Percentiles rank a stretch among this genome's conserved stretches.
Conservation (phyloP, 2,797 vertebrate species). For the Channallabes apus region DNA sequence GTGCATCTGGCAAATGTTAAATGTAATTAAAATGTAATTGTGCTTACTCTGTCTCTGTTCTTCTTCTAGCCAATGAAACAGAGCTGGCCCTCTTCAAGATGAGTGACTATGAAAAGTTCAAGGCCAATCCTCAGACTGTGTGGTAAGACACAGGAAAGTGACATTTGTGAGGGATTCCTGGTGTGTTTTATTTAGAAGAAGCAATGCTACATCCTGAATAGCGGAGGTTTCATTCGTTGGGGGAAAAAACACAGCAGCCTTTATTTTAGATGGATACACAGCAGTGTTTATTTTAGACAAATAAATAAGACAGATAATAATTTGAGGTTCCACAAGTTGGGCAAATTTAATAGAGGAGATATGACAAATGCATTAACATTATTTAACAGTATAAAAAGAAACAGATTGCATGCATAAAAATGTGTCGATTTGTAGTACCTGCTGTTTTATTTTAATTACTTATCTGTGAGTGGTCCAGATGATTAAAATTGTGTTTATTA, state of each 20-base stretch:
- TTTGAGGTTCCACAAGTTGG: background rate
- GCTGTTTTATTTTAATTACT: constrained; percentile 29
- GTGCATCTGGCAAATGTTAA: too few relatives aligned
- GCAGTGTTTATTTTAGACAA: constrained; percentile 16
- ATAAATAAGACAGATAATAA: background rate
- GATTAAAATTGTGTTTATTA: constrained; percentile 18
- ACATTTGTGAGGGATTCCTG: background rate
- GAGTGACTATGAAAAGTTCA: constrained; percentile 85
- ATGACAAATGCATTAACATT: background rate
- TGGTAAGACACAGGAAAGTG: constrained; percentile 62
- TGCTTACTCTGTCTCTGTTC: constrained; percentile 3
- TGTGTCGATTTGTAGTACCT: background rate
- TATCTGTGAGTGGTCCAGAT: background rate
- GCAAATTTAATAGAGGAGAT: background rate
- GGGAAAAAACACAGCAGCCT: background rate
- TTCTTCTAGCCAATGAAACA: constrained; percentile 84
- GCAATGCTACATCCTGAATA: background rate
- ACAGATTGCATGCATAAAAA: background rate
- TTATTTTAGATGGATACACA: background rate
- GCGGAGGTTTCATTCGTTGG: background rate
- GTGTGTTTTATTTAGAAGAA: constrained; percentile 33
- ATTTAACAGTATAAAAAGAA: background rate
- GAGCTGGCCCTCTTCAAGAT: constrained; percentile 89
- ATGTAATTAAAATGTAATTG: background rate
- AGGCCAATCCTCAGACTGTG: constrained; percentile 76